phyloP scores from a whole-genome alignment of 2,888 invertebrate genomes.

The Andrena haemorrhoa region DNA sequence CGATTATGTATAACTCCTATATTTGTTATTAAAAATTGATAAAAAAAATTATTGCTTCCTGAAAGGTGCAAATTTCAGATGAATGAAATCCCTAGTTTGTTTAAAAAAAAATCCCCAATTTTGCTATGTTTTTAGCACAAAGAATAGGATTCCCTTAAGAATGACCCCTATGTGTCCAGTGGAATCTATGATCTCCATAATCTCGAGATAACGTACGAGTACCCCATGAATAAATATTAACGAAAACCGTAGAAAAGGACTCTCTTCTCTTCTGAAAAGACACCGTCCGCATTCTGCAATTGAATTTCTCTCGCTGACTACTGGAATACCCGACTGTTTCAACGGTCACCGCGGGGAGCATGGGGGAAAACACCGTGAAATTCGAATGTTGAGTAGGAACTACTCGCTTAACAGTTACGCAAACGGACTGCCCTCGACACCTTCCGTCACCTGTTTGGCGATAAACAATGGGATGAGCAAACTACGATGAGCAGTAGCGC shows the following conservation, averaged over 20 bases:
- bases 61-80: too few relatives aligned
- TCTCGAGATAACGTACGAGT: background rate
- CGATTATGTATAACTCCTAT: too few relatives aligned
- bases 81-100: background rate
- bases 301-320: too few relatives aligned
- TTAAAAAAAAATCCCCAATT: background rate
- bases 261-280: background rate
- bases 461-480: slow-evolving; percentile 47
- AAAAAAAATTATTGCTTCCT: too few relatives aligned
- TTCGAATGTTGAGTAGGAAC: slow-evolving; percentile 28
- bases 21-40: too few relatives aligned
- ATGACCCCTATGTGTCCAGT: too few relatives aligned
- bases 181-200: background rate
- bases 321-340: background rate
- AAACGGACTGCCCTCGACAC: background rate
- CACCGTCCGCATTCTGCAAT: background rate
- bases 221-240: slow-evolving; percentile 28
- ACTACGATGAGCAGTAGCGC: slow-evolving; percentile 36
- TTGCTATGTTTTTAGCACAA: too few relatives aligned
- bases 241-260: slow-evolving; percentile 18
- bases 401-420: slow-evolving; percentile 40
- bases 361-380: slow-evolving; percentile 10
- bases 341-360: too few relatives aligned
- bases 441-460: slow-evolving; percentile 31
- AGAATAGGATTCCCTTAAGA: too few relatives aligned